Conservation (phyloP, 1,140 invertebrate genomes). For the Halictus rubicundus region DNA sequence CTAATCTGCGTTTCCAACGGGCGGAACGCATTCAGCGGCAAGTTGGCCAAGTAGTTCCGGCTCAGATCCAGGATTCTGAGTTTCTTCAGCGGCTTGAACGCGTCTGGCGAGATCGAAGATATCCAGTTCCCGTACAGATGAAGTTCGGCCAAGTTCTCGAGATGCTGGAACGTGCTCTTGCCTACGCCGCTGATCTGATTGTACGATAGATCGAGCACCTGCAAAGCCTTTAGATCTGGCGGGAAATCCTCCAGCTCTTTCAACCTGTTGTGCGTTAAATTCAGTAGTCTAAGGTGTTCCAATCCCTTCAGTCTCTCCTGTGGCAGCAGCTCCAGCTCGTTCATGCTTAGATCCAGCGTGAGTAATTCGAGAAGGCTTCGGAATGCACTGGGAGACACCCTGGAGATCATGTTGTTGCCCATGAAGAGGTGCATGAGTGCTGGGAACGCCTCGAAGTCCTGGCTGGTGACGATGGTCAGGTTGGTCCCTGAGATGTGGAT, state of each 20-base stretch:
- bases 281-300: constrained; percentile 86
- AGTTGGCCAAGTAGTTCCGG: constrained; percentile 90
- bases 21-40: constrained; percentile 88
- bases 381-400: constrained; percentile 92
- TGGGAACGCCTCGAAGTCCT: constrained; percentile 92
- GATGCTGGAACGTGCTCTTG: constrained; percentile 87
- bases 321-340: constrained; percentile 91
- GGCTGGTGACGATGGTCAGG: constrained; percentile 90
- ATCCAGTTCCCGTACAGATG: constrained; percentile 91
- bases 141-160: constrained; percentile 87
- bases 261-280: constrained; percentile 90
- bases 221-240: constrained; percentile 86
- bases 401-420: constrained; percentile 87
- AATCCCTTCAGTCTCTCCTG: constrained; percentile 91
- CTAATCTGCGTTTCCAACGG: constrained; percentile 90
- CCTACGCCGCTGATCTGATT: constrained; percentile 90
- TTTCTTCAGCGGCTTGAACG: constrained; percentile 89
- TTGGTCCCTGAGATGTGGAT: constrained; percentile 92
- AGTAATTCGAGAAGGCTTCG: constrained; percentile 87
- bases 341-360: constrained; percentile 90
- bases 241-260: constrained; percentile 92
- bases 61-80: constrained; percentile 90
- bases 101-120: constrained; percentile 87
- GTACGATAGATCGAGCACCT: constrained; percentile 90
- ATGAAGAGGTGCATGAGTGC: constrained; percentile 88